Conservation (phyloP, 2,888 invertebrate genomes). For the Lepeophtheirus nordmannii region DNA sequence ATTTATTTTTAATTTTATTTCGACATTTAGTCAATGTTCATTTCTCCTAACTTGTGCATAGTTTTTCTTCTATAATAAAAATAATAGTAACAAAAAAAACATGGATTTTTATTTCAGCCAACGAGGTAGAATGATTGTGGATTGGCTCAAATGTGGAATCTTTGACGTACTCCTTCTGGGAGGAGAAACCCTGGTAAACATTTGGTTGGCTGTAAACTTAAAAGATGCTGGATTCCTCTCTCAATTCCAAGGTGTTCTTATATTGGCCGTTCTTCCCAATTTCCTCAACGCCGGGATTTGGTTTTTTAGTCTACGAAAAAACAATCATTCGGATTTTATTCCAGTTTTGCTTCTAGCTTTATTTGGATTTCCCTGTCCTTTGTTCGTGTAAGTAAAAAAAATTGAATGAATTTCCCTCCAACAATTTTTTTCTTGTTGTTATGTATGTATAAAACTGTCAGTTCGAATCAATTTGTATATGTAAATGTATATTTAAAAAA, state of each 20-base stretch:
- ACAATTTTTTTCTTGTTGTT: no score
- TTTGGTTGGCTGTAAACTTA: constrained; percentile 16
- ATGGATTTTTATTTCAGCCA: background rate
- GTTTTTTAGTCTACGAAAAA: constrained; percentile 9
- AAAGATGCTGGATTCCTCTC: background rate
- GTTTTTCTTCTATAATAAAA: no score
- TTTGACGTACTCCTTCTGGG: constrained; percentile 7
- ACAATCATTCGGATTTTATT: background rate
- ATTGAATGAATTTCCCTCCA: background rate
- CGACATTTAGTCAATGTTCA: no score
- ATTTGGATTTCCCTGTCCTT: constrained; percentile 1
- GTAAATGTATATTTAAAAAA: no score
- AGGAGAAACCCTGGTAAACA: constrained; percentile 6
- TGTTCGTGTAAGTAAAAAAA: constrained; percentile 14
- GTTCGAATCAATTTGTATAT: no score
- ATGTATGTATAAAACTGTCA: no score
- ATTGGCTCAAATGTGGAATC: constrained; percentile 12
- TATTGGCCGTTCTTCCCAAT: constrained; percentile 1
- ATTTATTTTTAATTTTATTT: no score
- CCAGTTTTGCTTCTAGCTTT: background rate
- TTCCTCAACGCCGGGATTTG: constrained; percentile 16
- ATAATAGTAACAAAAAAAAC: constrained; percentile 36
- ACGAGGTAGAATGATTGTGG: constrained; percentile 7
- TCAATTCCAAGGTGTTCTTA: constrained; percentile 5
- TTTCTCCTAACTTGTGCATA: no score